Evolutionary conservation across 2,888 invertebrate genomes (phyloP).

Genomic region (Oligia latruncula): DNA sequence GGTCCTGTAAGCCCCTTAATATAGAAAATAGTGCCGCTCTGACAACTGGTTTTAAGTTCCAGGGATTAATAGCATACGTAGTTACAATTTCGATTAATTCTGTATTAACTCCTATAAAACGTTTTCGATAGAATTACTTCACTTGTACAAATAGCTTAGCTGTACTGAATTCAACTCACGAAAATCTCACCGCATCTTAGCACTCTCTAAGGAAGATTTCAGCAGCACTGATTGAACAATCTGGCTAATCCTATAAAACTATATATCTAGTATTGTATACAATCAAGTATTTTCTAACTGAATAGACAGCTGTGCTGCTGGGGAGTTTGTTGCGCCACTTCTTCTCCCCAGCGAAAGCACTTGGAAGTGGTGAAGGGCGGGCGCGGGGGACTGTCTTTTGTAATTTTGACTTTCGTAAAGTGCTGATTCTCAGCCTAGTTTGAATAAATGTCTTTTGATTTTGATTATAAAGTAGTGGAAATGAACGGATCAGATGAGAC

Average conservation of each 20-base stretch:
- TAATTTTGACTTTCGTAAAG: too few relatives aligned
- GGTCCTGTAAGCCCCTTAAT: too few relatives aligned
- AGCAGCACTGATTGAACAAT: slow-evolving; percentile 21
- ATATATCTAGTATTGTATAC: too few relatives aligned
- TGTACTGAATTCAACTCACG: neutral
- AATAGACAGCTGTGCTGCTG: too few relatives aligned
- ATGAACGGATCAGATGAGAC: neutral
- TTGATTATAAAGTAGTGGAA: neutral
- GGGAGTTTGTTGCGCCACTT: too few relatives aligned
- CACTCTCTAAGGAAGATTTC: neutral
- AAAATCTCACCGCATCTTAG: slow-evolving; percentile 8
- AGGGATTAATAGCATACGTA: neutral
- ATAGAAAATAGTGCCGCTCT: too few relatives aligned
- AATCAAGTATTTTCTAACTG: too few relatives aligned
- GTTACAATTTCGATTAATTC: neutral
- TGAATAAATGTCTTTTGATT: too few relatives aligned
- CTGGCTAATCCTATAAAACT: slow-evolving; percentile 28
- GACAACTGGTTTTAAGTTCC: neutral
- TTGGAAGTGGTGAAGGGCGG: too few relatives aligned
- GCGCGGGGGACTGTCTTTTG: too few relatives aligned
- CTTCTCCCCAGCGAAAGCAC: too few relatives aligned
- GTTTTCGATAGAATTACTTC: neutral
- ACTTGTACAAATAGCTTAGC: neutral
- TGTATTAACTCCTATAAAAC: neutral
- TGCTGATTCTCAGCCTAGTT: too few relatives aligned